Base-by-base conservation (phyloP, 1,140 invertebrate genomes). In the Bombus soroeensis region DNA sequence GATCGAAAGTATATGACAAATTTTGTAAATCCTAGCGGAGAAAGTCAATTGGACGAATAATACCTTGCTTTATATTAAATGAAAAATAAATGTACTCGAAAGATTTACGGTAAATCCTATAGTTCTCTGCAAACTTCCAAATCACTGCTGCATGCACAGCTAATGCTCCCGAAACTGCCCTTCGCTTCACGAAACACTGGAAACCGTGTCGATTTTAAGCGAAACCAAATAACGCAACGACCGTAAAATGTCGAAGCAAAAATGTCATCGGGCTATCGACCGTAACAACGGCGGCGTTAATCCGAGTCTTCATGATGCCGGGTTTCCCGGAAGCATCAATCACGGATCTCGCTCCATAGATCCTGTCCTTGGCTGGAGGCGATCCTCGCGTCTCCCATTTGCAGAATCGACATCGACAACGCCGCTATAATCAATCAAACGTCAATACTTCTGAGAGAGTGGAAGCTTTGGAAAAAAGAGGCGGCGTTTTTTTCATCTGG, bases 381-480 rank as follows among this genome's bases (percentile, higher is more conserved):
- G 25, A 18, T 15, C 32, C 8, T 53, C 32, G 25, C 3, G 47
- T 81, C n/a, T 6, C 32, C 25, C n/a, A 32, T 68, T 25, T 18
- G 68, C n/a, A 53, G 34, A 81, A 59, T 81, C 68, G 39, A 37
- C 79, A 41, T 81, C 79, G 79, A 72, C 34, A 39, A 25, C 15
- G 68, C 37, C 32, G 6, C 18, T 34, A 62, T 73, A 59, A 72
- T 73, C 80, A 62, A 71, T 53, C 68, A 62, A 81, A 41, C 47
- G 80, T 81, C n/a, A 62, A 62, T 73, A 41, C 25, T 32, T n/a
- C 47, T 34, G n/a, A 62, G 37, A 59, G 53, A 28, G 28, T 3
- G 3, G 10, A 4, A 6, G 3, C 4, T 13, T n/a, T 5, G 5
- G 64, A 18, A 64, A 70, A 66, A 53, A 80, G 32, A 53, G 77